phyloP scores from a whole-genome alignment of 2,888 invertebrate species.

The Encarsia formosa region DNA sequence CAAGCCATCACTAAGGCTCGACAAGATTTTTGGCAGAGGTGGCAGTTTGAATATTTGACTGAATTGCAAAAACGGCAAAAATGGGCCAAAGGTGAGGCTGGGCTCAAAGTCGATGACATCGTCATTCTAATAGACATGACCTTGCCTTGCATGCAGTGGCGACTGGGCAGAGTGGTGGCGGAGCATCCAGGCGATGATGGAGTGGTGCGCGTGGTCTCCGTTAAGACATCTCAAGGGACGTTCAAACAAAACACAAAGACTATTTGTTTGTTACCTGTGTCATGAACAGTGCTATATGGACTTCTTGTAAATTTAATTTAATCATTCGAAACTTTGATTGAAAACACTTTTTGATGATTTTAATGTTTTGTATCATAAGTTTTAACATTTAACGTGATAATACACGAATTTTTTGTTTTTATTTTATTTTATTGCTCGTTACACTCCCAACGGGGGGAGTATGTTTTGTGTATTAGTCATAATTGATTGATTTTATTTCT shows the following conservation, averaged over 20 bases:
- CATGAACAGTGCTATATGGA: no score
- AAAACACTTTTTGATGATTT: no score
- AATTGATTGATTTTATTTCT: no score
- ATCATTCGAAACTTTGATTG: no score
- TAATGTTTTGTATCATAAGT: no score
- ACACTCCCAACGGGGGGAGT: no score
- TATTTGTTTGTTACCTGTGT: neutral
- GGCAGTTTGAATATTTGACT: neutral
- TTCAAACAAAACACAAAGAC: neutral
- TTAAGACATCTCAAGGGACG: neutral
- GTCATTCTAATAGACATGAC: neutral
- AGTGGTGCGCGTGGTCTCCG: neutral
- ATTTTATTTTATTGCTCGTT: no score
- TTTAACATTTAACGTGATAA: no score
- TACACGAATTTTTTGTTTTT: no score
- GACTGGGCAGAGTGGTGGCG: neutral
- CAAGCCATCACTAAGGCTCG: neutral
- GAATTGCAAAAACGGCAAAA: constrained; percentile 1
- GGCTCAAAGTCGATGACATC: neutral
- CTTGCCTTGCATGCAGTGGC: neutral
- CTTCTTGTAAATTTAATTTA: no score
- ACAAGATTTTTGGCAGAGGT: no score
- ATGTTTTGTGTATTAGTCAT: no score
- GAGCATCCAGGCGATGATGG: neutral
- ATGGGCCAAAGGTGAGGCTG: neutral